Evolutionary conservation across 2,113 vertebrate genomes (phyloP).

Genomic region (Ptyas mucosa): DNA sequence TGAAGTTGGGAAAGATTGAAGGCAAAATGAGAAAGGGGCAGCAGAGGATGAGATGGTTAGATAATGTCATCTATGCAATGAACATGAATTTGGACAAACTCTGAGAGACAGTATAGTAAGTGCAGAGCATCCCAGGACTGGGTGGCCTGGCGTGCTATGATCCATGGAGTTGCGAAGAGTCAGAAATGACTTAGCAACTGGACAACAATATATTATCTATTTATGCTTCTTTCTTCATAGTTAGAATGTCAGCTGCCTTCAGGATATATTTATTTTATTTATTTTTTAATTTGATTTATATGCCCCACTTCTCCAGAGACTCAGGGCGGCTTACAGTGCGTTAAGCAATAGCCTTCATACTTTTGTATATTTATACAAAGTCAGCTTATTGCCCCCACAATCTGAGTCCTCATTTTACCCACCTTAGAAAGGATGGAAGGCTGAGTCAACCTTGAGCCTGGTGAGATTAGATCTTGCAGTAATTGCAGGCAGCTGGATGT

Average conservation of each 20-base stretch:
- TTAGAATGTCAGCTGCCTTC: neutral
- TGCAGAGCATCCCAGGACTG: neutral
- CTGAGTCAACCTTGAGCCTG: too few relatives aligned
- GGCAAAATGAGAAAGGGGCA: neutral
- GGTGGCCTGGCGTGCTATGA: neutral
- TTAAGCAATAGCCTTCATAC: too few relatives aligned
- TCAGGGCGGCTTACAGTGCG: too few relatives aligned
- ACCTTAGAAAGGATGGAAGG: too few relatives aligned
- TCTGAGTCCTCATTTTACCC: too few relatives aligned
- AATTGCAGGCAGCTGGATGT: too few relatives aligned
- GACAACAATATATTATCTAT: neutral
- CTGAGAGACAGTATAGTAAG: neutral
- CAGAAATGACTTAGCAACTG: neutral
- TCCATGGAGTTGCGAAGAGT: neutral
- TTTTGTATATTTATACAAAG: too few relatives aligned
- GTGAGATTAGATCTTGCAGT: too few relatives aligned
- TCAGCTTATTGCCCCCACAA: too few relatives aligned
- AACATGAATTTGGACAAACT: neutral
- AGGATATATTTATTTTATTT: too few relatives aligned
- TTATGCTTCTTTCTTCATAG: neutral
- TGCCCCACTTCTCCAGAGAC: too few relatives aligned
- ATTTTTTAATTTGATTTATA: too few relatives aligned
- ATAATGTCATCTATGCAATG: neutral
- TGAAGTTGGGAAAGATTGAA: neutral
- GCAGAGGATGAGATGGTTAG: neutral